Evolutionary conservation across 2,888 invertebrate species (phyloP).

Genomic region (Parthenolecanium corni): DNA sequence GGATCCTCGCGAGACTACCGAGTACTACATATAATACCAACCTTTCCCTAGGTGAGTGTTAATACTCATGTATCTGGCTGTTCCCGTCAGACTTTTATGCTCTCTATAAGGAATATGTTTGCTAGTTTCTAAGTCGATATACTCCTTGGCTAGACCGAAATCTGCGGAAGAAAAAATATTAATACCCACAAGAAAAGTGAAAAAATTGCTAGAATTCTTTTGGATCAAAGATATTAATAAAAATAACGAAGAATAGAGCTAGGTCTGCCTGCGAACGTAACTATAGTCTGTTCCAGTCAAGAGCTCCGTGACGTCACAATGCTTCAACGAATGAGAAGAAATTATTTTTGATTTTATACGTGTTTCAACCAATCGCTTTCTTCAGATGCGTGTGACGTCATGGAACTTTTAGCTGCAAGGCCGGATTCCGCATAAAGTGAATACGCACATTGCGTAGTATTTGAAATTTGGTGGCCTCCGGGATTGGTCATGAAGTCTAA

Average conservation of each 20-base stretch:
- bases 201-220: neutral
- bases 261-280: no score
- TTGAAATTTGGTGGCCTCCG: no score
- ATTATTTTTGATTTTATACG: no score
- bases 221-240: neutral
- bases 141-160: conserved; percentile 99
- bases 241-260: neutral
- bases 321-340: no score
- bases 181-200: neutral
- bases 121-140: conserved; percentile 99
- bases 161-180: conserved; percentile 49
- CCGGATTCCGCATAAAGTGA: no score
- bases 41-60: conserved; percentile 99
- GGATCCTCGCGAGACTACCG: neutral
- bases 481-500: no score
- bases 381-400: no score
- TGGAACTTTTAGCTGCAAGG: no score
- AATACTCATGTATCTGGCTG: conserved; percentile 99
- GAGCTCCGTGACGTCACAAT: no score
- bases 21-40: conserved; percentile 35
- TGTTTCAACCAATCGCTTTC: no score
- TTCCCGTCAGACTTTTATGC: conserved; percentile 99
- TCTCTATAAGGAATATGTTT: conserved; percentile 99
- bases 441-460: no score
- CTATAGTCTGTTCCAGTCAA: no score